Evolutionary conservation across 2,888 invertebrate genomes (phyloP).

Genomic region (Mycalesis mineus): DNA sequence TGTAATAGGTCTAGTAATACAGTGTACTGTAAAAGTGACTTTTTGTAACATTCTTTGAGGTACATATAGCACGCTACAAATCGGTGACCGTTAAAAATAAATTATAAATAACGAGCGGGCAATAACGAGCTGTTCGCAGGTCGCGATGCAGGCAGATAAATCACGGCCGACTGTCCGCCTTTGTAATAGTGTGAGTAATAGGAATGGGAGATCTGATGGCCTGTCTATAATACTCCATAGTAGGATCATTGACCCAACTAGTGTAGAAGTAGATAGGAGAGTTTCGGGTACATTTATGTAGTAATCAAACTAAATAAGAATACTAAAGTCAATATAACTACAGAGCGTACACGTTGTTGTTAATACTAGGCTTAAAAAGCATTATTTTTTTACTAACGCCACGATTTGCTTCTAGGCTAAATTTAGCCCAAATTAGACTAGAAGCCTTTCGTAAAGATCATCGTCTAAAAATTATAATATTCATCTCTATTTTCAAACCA

Average conservation of each 20-base stretch:
- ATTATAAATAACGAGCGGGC: slow-evolving; percentile 77
- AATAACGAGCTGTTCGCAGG: slow-evolving; percentile 75
- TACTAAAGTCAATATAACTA: not conserved
- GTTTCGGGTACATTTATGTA: not conserved
- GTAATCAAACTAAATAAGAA: no score
- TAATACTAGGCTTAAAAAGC: no score
- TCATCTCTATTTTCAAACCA: no score
- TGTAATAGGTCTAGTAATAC: not conserved
- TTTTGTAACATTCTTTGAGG: slow-evolving; percentile 16
- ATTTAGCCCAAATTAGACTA: no score
- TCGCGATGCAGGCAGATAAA: slow-evolving; percentile 73
- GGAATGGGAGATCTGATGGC: slow-evolving; percentile 59
- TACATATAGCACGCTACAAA: slow-evolving; percentile 53
- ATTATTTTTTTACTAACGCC: no score
- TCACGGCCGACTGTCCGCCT: slow-evolving; percentile 54
- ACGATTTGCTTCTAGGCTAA: no score
- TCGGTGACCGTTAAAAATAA: slow-evolving; percentile 76
- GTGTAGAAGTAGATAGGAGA: not conserved
- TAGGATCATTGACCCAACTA: not conserved
- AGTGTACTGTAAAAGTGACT: not conserved
- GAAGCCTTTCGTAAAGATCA: no score
- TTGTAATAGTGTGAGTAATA: slow-evolving; percentile 59
- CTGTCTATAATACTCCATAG: slow-evolving; percentile 39
- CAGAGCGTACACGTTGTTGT: no score
- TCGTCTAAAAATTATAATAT: no score